These are phyloP conservation scores for Vespertilio murinus DNA, from an alignment of 2,797 vertebrate species.

Conservation along the genomic window DNA sequence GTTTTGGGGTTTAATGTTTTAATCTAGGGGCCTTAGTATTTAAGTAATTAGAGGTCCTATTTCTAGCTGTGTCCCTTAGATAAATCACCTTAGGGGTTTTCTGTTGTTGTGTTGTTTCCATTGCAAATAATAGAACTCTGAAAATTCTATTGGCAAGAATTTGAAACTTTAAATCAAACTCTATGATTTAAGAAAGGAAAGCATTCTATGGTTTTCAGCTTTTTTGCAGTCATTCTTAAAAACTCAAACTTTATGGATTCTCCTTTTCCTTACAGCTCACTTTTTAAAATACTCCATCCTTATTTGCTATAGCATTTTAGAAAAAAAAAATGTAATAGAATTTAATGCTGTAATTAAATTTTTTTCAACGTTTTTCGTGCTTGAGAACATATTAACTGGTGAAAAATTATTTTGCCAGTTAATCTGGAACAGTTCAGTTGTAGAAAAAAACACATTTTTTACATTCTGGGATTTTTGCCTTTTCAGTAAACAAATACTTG, in stretches of 20 bases:
- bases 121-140: slow-evolving; percentile 43
- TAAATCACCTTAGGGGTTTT: slow-evolving; percentile 36
- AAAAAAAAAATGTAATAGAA: neutral
- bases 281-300: neutral
- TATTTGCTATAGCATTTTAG: neutral
- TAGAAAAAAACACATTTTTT: neutral
- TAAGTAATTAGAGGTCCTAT: slow-evolving; percentile 76
- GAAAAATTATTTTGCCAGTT: neutral
- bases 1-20: slow-evolving; percentile 70
- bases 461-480: neutral
- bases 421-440: neutral
- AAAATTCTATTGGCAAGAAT: slow-evolving; percentile 24
- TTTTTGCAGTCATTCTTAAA: neutral
- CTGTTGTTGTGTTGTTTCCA: neutral
- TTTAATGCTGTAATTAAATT: slow-evolving; percentile 28
- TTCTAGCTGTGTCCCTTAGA: slow-evolving; percentile 51
- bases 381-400: slow-evolving; percentile 15
- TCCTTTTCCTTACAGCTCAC: neutral
- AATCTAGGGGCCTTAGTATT: slow-evolving; percentile 62
- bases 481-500: neutral
- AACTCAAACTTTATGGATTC: neutral
- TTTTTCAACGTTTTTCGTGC: slow-evolving; percentile 36
- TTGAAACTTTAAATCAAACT: neutral
- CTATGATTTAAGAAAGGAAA: neutral
- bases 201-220: neutral